Percentiles rank a stretch among this genome's conserved stretches.
Conservation (phyloP, 2,888 invertebrate species). For the Leucophora obtusa region DNA sequence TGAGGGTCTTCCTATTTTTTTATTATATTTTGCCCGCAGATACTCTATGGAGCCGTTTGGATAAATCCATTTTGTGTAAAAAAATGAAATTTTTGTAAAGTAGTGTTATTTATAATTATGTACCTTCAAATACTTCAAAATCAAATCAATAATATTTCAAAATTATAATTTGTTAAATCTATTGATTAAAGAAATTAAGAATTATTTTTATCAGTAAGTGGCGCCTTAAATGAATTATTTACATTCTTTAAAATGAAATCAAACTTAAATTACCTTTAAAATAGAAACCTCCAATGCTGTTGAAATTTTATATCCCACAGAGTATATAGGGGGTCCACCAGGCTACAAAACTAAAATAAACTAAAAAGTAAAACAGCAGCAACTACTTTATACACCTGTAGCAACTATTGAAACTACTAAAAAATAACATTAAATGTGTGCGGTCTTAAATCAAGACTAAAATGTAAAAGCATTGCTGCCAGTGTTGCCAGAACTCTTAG, state of each 20-base stretch:
- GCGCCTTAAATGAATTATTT: conserved; percentile 53
- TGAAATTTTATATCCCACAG: conserved; percentile 60
- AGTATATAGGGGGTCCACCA: conserved; percentile 51
- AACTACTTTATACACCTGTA: conserved; percentile 55
- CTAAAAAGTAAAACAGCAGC: conserved; percentile 37
- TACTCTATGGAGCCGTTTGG: no score
- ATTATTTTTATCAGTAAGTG: conserved; percentile 17
- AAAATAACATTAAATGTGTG: conserved; percentile 52
- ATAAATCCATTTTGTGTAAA: no score
- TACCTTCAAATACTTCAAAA: no score
- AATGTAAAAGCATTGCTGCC: conserved; percentile 27
- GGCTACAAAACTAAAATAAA: neutral
- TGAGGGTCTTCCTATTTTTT: no score
- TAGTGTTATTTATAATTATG: no score
- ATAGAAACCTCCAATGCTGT: conserved; percentile 59
- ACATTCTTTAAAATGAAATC: conserved; percentile 35
- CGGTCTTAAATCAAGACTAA: conserved; percentile 55
- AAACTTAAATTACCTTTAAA: conserved; percentile 19
- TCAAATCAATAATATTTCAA: no score
- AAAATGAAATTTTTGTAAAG: no score
- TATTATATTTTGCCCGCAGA: no score
- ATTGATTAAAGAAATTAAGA: no score
- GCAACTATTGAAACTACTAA: conserved; percentile 40
- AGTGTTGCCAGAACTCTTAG: no score
- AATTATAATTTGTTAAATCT: no score